Percentiles rank a stretch among this genome's conserved stretches.
These are phyloP conservation scores for Epinephelus lanceolatus DNA, from an alignment of 2,113 vertebrate species.

Conservation along the genomic window DNA sequence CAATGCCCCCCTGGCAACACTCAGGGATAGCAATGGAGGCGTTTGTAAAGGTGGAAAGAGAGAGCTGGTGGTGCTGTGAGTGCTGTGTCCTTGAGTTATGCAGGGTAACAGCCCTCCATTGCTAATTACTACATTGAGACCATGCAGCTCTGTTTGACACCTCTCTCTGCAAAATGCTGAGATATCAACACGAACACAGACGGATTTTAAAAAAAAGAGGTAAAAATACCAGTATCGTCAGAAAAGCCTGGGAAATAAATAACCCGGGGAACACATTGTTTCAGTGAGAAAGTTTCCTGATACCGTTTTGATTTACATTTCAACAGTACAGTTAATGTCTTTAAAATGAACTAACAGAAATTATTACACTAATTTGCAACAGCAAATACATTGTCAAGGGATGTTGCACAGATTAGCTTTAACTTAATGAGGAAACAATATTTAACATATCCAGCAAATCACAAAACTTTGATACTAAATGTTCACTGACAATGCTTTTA, in stretches of 20 bases:
- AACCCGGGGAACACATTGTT: neutral
- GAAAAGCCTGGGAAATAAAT: neutral
- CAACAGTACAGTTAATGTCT: neutral
- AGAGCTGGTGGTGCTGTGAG: slow-evolving; percentile 21
- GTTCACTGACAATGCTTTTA: neutral
- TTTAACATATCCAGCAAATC: neutral
- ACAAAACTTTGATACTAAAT: neutral
- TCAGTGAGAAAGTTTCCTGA: neutral
- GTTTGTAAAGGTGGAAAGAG: slow-evolving; percentile 43
- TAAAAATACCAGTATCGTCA: slow-evolving; percentile 39
- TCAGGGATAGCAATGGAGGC: slow-evolving; percentile 37
- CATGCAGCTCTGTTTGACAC: slow-evolving; percentile 58
- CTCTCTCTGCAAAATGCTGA: slow-evolving; percentile 43
- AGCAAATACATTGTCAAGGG: neutral
- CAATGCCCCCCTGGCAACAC: slow-evolving; percentile 39
- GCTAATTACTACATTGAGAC: slow-evolving; percentile 73
- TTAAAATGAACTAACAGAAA: neutral
- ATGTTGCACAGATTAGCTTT: neutral
- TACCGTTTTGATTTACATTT: neutral
- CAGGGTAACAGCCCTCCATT: slow-evolving; percentile 61
- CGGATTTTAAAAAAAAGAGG: slow-evolving; percentile 5
- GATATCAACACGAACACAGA: slow-evolving; percentile 37
- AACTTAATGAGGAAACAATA: neutral
- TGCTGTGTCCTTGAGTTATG: slow-evolving; percentile 74
- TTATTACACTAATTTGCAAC: neutral